phyloP scores from a whole-genome alignment of 2,113 vertebrate genomes.

The Columba janthina region DNA sequence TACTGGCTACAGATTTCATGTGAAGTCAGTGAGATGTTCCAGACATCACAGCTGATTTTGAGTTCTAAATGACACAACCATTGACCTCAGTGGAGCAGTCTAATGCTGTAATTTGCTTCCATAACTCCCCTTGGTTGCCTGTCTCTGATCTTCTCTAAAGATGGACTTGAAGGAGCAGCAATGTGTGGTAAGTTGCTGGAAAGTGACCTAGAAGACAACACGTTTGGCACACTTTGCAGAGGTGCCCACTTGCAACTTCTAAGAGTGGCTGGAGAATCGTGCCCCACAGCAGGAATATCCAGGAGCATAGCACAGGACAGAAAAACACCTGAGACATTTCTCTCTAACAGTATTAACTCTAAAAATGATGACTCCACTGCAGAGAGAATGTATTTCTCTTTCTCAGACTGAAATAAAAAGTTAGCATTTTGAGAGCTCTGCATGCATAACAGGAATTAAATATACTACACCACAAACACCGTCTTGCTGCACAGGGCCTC shows the following conservation, averaged over 20 bases:
- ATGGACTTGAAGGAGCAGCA: neutral
- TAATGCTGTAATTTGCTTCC: neutral
- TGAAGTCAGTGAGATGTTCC: neutral
- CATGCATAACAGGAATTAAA: neutral
- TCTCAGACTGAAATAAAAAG: constrained; percentile 21
- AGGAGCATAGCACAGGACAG: neutral
- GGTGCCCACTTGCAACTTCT: neutral
- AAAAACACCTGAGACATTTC: neutral
- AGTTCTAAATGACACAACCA: neutral
- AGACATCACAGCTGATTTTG: neutral
- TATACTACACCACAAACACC: neutral
- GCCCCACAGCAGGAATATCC: neutral
- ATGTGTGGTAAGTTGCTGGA: neutral
- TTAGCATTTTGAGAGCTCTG: constrained; percentile 29
- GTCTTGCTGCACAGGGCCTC: neutral
- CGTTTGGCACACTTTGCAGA: neutral
- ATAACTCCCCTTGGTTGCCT: neutral
- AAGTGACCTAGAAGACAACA: neutral
- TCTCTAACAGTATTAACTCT: neutral
- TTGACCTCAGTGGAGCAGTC: neutral
- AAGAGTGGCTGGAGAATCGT: neutral
- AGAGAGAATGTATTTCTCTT: constrained; percentile 1
- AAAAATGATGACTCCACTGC: neutral
- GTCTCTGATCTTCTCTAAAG: neutral
- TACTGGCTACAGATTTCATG: neutral